Percentiles rank a stretch among this genome's conserved stretches.
These are phyloP conservation scores for Ranitomeya imitator DNA, from an alignment of 2,113 vertebrate genomes.

Conservation along the genomic window DNA sequence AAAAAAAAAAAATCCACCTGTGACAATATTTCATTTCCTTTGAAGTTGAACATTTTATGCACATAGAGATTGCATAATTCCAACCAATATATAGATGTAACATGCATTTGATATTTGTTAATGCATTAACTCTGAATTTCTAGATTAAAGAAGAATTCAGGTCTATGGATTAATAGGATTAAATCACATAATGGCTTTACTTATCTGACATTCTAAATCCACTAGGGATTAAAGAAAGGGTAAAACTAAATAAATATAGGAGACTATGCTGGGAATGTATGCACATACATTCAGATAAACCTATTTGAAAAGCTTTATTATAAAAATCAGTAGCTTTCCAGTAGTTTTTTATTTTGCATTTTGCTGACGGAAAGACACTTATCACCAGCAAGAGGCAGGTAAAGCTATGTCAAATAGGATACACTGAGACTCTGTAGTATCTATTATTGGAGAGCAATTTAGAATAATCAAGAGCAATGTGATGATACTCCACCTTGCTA, in stretches of 20 bases:
- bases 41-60: background rate
- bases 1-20: background rate
- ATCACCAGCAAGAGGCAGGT: no score
- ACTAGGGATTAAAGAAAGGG: background rate
- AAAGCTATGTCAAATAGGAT: no score
- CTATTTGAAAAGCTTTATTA: no score
- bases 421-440: no score
- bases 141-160: background rate
- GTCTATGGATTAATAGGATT: background rate
- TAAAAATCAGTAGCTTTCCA: no score
- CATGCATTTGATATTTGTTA: background rate
- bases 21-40: slow-evolving; percentile 16
- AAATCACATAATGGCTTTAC: background rate
- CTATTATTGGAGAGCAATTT: no score
- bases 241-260: background rate
- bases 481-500: no score
- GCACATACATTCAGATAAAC: no score
- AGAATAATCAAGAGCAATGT: no score
- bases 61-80: background rate
- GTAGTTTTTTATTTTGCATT: no score
- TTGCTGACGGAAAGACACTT: no score
- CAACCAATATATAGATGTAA: background rate
- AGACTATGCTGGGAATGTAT: no score
- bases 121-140: background rate
- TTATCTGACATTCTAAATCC: background rate